Conservation (phyloP, 2,888 invertebrate genomes). For the Acrocyrtus sp. region DNA sequence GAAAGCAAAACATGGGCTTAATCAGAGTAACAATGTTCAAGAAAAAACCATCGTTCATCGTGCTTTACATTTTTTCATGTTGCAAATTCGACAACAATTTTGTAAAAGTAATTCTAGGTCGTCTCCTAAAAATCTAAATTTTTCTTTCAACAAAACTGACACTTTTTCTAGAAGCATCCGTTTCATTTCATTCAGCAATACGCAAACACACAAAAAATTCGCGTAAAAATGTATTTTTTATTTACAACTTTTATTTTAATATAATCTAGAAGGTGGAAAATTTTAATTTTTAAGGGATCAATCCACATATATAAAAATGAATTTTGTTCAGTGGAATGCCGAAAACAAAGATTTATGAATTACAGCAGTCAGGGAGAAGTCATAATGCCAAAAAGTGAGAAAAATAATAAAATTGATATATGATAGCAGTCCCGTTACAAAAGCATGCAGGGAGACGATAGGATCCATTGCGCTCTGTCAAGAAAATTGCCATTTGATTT, state of each 20-base stretch:
- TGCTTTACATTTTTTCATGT: neutral
- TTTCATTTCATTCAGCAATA: no score
- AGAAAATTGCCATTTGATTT: no score
- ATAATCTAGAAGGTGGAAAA: no score
- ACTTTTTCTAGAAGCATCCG: no score
- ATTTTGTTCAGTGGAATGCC: no score
- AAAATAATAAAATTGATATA: neutral
- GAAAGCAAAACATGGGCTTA: neutral
- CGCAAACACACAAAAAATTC: no score
- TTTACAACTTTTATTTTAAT: no score
- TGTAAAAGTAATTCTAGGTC: conserved; percentile 35
- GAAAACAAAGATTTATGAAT: no score
- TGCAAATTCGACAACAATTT: neutral
- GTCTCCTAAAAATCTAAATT: conserved; percentile 47
- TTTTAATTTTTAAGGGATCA: no score
- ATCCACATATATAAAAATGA: no score
- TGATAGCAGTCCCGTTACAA: conserved; percentile 30
- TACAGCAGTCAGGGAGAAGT: neutral
- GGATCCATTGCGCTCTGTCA: neutral
- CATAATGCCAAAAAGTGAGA: neutral
- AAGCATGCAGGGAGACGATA: neutral
- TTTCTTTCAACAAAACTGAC: conserved; percentile 34
- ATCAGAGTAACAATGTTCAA: neutral
- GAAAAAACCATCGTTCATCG: no score
- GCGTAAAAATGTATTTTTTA: no score